phyloP scores from a whole-genome alignment of 2,797 vertebrate genomes.

The Meriones psammophilus region DNA sequence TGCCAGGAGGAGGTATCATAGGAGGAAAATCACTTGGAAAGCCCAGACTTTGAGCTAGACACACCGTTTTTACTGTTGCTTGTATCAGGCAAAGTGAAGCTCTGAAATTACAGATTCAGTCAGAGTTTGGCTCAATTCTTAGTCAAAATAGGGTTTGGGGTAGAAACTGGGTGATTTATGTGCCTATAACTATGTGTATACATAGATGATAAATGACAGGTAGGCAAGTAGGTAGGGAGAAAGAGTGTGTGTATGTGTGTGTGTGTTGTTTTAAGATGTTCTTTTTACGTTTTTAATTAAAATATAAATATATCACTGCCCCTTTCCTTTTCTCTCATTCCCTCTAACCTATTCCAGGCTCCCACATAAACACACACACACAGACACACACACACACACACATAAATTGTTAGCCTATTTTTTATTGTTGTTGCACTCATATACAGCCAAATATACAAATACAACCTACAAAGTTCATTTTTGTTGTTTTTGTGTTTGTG shows the following conservation, averaged over 20 bases:
- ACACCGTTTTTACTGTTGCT: background rate
- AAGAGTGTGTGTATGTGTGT: too few species aligned
- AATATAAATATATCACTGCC: background rate
- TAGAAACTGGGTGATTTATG: constrained; percentile 4
- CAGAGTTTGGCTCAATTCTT: background rate
- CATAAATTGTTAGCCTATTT: background rate
- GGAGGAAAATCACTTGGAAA: constrained; percentile 13
- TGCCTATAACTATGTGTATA: background rate
- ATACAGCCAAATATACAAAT: background rate
- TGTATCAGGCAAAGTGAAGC: background rate
- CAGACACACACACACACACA: too few species aligned
- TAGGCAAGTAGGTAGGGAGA: background rate
- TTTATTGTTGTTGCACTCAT: too few species aligned
- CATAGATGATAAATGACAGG: background rate
- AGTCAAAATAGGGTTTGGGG: background rate
- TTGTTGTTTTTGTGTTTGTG: background rate
- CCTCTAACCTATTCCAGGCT: too few species aligned
- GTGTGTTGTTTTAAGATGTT: background rate
- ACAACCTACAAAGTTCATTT: background rate
- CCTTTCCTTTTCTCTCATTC: background rate
- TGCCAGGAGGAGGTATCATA: background rate
- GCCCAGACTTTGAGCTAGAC: background rate
- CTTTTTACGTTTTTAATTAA: background rate
- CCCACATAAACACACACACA: too few species aligned
- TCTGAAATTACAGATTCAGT: background rate